Evolutionary conservation across 2,888 invertebrate species (phyloP).

Genomic region (Sceliomorpha sp.): DNA sequence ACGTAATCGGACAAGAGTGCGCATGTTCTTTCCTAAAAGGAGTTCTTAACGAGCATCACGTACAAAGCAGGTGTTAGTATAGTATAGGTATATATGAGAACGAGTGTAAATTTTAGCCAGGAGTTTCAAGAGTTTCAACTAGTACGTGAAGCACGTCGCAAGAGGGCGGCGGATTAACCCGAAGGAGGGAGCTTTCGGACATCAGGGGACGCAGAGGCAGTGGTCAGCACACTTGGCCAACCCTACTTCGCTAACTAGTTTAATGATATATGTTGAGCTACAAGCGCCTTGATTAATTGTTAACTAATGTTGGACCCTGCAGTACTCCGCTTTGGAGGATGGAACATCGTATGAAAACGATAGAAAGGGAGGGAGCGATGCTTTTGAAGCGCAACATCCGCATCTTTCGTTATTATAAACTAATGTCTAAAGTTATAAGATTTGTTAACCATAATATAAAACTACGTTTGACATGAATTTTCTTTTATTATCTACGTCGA

Average conservation of each 20-base stretch:
- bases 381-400: no score
- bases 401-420: no score
- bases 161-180: constrained; percentile 61
- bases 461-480: no score
- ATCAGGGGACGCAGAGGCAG: constrained; percentile 72
- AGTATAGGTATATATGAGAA: constrained; percentile 51
- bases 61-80: constrained; percentile 58
- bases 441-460: no score
- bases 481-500: background rate
- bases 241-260: constrained; percentile 81
- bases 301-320: constrained; percentile 80
- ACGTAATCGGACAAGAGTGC: no score
- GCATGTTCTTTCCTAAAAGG: constrained; percentile 26
- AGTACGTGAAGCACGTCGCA: constrained; percentile 76
- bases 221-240: constrained; percentile 81
- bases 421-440: no score
- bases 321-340: constrained; percentile 70
- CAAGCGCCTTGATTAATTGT: constrained; percentile 81
- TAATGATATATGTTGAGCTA: constrained; percentile 81
- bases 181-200: constrained; percentile 62
- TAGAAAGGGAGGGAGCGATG: constrained; percentile 30
- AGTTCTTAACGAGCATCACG: constrained; percentile 72
- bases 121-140: constrained; percentile 78
- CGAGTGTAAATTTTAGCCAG: constrained; percentile 66
- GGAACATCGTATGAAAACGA: constrained; percentile 44